These are phyloP conservation scores for Drosophila prosaltans DNA, from an alignment of 1,140 invertebrate species.

Conservation along the genomic window DNA sequence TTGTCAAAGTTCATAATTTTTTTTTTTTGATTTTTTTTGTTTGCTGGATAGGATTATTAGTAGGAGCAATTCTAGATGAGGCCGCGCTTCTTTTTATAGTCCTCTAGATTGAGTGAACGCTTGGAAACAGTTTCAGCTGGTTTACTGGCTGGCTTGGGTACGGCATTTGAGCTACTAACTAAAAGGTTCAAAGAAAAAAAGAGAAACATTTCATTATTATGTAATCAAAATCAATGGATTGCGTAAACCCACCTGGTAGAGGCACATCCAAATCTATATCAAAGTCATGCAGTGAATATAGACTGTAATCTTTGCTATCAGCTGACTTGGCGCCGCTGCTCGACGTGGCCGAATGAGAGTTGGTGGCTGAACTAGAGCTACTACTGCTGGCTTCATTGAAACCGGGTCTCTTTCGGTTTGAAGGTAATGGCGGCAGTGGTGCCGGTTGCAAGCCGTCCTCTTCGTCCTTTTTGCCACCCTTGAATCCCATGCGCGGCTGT, in stretches of 20 bases:
- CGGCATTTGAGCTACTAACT: conserved; percentile 89
- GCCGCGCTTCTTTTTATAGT: conserved; percentile 98
- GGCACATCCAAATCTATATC: conserved; percentile 97
- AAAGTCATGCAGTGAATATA: conserved; percentile 98
- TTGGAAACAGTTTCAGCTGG: conserved; percentile 92
- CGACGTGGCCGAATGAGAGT: conserved; percentile 44
- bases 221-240: not conserved
- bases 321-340: conserved; percentile 72
- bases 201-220: not conserved
- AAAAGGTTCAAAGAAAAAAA: conserved; percentile 69
- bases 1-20: conserved; percentile 16
- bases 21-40: conserved; percentile 13
- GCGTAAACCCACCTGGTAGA: conserved; percentile 86
- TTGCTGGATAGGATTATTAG: not conserved
- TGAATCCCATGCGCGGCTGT: conserved; percentile 93
- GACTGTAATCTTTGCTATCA: conserved; percentile 87
- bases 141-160: conserved; percentile 89
- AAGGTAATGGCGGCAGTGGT: conserved; percentile 57
- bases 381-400: conserved; percentile 62
- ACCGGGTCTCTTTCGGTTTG: conserved; percentile 52
- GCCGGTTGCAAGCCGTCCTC: conserved; percentile 51
- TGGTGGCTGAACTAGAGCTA: not conserved
- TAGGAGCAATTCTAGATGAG: conserved; percentile 88
- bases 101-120: conserved; percentile 96
- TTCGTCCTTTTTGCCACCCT: conserved; percentile 84